Percentiles rank a stretch among this genome's conserved stretches.
phyloP scores from a whole-genome alignment of 92 coral and sea anemone species.

The Parazoanthus swiftii region DNA sequence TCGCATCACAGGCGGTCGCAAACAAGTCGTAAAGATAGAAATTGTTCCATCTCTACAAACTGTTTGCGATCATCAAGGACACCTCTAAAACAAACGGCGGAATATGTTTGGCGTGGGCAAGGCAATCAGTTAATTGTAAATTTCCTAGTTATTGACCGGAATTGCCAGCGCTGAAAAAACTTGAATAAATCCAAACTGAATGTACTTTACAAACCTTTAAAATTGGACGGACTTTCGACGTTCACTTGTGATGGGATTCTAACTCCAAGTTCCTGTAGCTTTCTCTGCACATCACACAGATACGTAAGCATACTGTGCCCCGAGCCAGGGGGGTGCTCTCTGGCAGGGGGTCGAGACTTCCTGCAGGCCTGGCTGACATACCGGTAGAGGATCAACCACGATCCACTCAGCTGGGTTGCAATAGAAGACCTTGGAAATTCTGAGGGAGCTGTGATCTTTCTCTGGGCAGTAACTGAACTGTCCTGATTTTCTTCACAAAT shows the following conservation, averaged over 20 bases:
- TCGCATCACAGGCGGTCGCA: no score
- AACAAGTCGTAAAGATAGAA: no score
- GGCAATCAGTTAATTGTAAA: no score
- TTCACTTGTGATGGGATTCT: slow-evolving; percentile 56
- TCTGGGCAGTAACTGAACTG: background rate
- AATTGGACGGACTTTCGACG: slow-evolving; percentile 23
- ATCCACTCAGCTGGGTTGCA: slow-evolving; percentile 64
- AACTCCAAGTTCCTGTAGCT: slow-evolving; percentile 78
- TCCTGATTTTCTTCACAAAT: background rate
- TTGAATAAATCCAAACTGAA: no score
- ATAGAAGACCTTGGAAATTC: slow-evolving; percentile 44
- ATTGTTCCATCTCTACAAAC: no score
- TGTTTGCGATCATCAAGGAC: no score
- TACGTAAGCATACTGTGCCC: slow-evolving; percentile 48
- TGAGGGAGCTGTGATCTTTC: background rate
- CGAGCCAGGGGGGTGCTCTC: slow-evolving; percentile 34
- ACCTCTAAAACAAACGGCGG: no score
- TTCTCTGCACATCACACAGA: slow-evolving; percentile 85
- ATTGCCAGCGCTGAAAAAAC: no score
- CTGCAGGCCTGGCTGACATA: slow-evolving; percentile 66
- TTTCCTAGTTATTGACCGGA: no score
- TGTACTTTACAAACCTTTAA: slow-evolving; percentile 5
- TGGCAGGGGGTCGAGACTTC: slow-evolving; percentile 25
- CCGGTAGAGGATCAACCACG: slow-evolving; percentile 86
- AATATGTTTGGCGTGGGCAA: no score